Evolutionary conservation across 2,888 invertebrate genomes (phyloP).

Genomic region (Corbicula japonica): DNA sequence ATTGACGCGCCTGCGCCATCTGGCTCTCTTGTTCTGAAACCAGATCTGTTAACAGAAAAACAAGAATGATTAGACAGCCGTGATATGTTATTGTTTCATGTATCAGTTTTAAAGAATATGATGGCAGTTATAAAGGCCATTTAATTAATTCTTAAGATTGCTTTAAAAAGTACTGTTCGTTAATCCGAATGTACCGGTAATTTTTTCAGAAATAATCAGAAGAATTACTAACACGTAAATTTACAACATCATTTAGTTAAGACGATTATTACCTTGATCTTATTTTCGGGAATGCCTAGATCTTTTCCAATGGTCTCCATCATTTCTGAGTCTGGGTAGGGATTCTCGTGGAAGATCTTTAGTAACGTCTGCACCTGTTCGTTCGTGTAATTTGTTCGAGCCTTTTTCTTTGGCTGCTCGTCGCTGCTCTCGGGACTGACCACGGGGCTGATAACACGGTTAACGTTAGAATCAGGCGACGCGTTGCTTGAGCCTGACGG

Average conservation of each 20-base stretch:
- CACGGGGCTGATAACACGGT: slow-evolving; percentile 29
- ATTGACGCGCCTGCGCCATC: slow-evolving; percentile 74
- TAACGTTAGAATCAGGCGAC: slow-evolving; percentile 46
- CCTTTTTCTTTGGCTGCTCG: slow-evolving; percentile 66
- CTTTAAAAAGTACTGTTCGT: too few relatives aligned
- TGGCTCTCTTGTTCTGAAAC: slow-evolving; percentile 79
- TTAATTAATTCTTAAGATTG: too few relatives aligned
- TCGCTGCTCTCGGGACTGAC: slow-evolving; percentile 58
- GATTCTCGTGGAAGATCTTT: slow-evolving; percentile 75
- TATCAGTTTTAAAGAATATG: too few relatives aligned
- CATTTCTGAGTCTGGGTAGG: slow-evolving; percentile 74
- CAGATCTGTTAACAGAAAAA: slow-evolving; percentile 67
- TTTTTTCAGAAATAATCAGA: too few relatives aligned
- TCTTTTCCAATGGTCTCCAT: slow-evolving; percentile 73
- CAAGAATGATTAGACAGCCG: background rate
- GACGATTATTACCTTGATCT: slow-evolving; percentile 74
- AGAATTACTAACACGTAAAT: too few relatives aligned
- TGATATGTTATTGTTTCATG: too few relatives aligned
- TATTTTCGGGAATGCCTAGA: slow-evolving; percentile 71
- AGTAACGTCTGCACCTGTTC: slow-evolving; percentile 71
- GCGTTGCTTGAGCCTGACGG: slow-evolving; percentile 52
- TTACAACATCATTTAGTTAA: too few relatives aligned
- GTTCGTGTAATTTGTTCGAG: slow-evolving; percentile 73
- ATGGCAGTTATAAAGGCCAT: too few relatives aligned
- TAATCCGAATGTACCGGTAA: too few relatives aligned